Conservation (phyloP, 2,797 vertebrate genomes). For the Nothura maculosa region DNA sequence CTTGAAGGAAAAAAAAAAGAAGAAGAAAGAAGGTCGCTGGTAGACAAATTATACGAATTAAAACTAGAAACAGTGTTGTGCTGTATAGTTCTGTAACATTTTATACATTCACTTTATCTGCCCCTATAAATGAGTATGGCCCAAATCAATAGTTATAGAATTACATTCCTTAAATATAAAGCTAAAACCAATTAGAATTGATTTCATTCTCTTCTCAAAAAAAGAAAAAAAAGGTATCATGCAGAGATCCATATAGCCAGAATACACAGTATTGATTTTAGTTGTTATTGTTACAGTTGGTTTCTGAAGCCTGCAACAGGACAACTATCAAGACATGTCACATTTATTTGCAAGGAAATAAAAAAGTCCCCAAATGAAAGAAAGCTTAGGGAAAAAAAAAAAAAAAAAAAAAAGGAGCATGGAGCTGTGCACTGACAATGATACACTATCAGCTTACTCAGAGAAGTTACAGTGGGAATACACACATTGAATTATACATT, state of each 20-base stretch:
- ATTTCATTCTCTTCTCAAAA: conserved; percentile 90
- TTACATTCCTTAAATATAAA: conserved; percentile 94
- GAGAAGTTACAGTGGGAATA: conserved; percentile 97
- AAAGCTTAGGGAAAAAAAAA: conserved; percentile 53
- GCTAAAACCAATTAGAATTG: conserved; percentile 91
- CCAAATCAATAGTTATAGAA: conserved; percentile 95
- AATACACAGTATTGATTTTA: conserved; percentile 89
- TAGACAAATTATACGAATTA: conserved; percentile 79
- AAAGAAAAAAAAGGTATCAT: conserved; percentile 67
- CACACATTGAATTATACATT: conserved; percentile 99
- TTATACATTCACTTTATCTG: conserved; percentile 90
- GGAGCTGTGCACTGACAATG: conserved; percentile 91
- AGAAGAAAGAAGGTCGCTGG: conserved; percentile 53
- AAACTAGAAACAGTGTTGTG: conserved; percentile 76
- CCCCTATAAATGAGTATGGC: conserved; percentile 86
- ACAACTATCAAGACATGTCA: conserved; percentile 82
- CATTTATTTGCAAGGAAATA: conserved; percentile 84
- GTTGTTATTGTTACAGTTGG: conserved; percentile 86
- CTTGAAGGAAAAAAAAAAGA: conserved; percentile 53
- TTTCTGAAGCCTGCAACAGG: conserved; percentile 79
- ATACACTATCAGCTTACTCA: conserved; percentile 96
- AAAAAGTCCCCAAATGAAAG: conserved; percentile 82
- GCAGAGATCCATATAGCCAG: conserved; percentile 83
- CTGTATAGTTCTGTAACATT: conserved; percentile 80
- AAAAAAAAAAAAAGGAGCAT: conserved; percentile 42